These are phyloP conservation scores for Oryctolagus cuniculus DNA, from an alignment of 2,113 vertebrate species.

Conservation along the genomic window mOryCun1.1 NC_091442.1:67555001-67555500, in stretches of 20 bases:
- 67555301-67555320: slow-evolving; percentile 51
- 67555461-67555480: neutral
- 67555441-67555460: neutral
- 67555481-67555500: neutral
- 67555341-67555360: neutral
- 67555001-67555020: too few species aligned
- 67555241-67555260: neutral
- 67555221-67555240: too few species aligned
- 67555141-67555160: too few species aligned
- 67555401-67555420: neutral
- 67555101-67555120: too few species aligned
- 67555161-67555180: too few species aligned
- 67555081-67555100: too few species aligned
- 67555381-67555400: neutral
- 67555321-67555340: neutral
- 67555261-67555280: neutral
- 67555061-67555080: too few species aligned
- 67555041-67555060: too few species aligned
- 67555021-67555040: too few species aligned
- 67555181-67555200: too few species aligned
- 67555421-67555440: neutral
- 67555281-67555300: neutral
- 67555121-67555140: too few species aligned
- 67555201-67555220: too few species aligned
- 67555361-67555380: neutral